Evolutionary conservation across 2,888 invertebrate genomes (phyloP).

Genomic region (Phania funesta): DNA sequence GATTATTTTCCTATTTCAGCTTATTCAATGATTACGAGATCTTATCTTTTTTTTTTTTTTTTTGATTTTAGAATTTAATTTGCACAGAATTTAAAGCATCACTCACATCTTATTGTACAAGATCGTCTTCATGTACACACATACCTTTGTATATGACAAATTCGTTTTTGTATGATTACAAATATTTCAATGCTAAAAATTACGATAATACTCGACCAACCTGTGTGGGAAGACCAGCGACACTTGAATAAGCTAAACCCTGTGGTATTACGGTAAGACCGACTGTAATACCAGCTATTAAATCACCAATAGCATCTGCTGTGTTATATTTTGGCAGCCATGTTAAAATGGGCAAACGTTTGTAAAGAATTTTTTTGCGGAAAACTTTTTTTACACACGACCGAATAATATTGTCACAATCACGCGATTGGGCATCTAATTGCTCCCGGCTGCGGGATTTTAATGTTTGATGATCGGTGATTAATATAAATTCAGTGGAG

Average conservation of each 20-base stretch:
- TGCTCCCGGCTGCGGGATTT: slow-evolving; percentile 73
- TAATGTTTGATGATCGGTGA: slow-evolving; percentile 76
- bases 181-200: too few relatives aligned
- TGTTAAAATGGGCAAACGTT: slow-evolving; percentile 86
- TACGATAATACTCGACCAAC: slow-evolving; percentile 77
- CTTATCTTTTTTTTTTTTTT: too few relatives aligned
- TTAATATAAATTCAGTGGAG: slow-evolving; percentile 76
- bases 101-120: too few relatives aligned
- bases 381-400: slow-evolving; percentile 79
- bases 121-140: too few relatives aligned
- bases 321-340: slow-evolving; percentile 90
- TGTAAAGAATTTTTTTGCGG: slow-evolving; percentile 86
- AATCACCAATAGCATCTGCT: slow-evolving; percentile 89
- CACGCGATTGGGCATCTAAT: slow-evolving; percentile 66
- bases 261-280: slow-evolving; percentile 87
- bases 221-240: slow-evolving; percentile 88
- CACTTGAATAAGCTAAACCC: slow-evolving; percentile 89
- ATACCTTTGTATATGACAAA: too few relatives aligned
- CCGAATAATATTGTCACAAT: slow-evolving; percentile 65
- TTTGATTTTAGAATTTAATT: too few relatives aligned
- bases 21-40: too few relatives aligned
- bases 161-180: too few relatives aligned
- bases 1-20: too few relatives aligned
- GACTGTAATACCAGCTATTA: slow-evolving; percentile 95
- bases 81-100: too few relatives aligned